A percentile compares a stretch with the other conserved stretches of the same genome.
Conservation (phyloP, 2,888 invertebrate genomes). For the Melanostoma mellinum region DNA sequence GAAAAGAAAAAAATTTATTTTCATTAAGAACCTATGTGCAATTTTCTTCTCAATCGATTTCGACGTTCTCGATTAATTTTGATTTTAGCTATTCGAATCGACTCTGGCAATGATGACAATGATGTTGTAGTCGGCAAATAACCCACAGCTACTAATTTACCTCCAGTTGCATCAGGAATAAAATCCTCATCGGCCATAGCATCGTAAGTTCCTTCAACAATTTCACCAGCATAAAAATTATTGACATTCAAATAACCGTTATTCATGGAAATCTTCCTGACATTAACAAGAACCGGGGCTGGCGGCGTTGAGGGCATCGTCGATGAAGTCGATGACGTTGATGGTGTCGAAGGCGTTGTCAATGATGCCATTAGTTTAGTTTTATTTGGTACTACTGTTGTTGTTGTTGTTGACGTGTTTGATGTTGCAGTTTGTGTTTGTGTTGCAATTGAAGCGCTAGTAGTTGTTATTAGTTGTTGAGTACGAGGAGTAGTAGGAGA, state of each 20-base stretch:
- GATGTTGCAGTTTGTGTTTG: conserved; percentile 41
- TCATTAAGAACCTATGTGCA: conserved; percentile 61
- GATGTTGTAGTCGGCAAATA: conserved; percentile 79
- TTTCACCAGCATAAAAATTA: conserved; percentile 51
- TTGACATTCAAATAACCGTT: conserved; percentile 38
- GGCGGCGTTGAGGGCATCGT: not conserved
- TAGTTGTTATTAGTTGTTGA: conserved; percentile 56
- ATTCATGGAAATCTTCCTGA: conserved; percentile 30
- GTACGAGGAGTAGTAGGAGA: conserved; percentile 19
- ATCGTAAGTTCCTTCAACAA: conserved; percentile 50
- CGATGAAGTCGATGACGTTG: conserved; percentile 1
- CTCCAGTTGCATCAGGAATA: conserved; percentile 60
- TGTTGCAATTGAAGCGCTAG: conserved; percentile 35
- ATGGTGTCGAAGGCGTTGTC: not conserved
- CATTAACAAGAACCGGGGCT: conserved; percentile 40
- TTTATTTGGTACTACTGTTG: conserved; percentile 74
- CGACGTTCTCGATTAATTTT: conserved; percentile 79
- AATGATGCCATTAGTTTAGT: conserved; percentile 73
- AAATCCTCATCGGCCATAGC: conserved; percentile 74
- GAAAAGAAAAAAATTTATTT: not conserved
- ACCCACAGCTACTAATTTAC: conserved; percentile 76
- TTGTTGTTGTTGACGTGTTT: conserved; percentile 71
- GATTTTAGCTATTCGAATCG: conserved; percentile 79
- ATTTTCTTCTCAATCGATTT: conserved; percentile 73
- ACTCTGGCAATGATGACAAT: conserved; percentile 77